Percentiles rank a stretch among this genome's conserved stretches.
Evolutionary conservation across 2,113 vertebrate genomes (phyloP).

Genomic region (Colaptes auratus): DNA sequence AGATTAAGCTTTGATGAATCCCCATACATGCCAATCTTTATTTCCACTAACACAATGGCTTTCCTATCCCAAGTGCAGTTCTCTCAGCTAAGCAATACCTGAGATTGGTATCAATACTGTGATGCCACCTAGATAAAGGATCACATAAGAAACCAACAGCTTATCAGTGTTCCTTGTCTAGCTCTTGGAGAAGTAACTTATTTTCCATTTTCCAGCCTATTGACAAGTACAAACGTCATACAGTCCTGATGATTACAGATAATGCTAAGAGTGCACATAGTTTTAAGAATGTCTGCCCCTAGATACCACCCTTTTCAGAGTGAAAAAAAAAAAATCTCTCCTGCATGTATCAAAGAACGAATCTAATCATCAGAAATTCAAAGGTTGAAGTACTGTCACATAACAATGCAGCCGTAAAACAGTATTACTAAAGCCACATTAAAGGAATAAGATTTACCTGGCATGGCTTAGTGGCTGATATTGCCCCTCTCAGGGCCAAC

Average conservation of each 20-base stretch:
- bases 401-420: neutral
- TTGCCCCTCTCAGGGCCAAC: neutral
- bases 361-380: neutral
- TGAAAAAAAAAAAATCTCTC: neutral
- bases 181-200: neutral
- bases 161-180: neutral
- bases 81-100: neutral
- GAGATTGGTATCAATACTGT: neutral
- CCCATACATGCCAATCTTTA: neutral
- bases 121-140: slow-evolving; percentile 21
- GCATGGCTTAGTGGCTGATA: neutral
- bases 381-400: neutral
- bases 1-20: neutral
- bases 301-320: neutral
- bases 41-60: neutral
- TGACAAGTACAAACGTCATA: neutral
- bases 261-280: neutral
- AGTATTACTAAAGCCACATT: neutral
- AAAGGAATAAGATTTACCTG: neutral
- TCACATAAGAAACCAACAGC: neutral
- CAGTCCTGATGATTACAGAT: neutral
- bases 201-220: neutral
- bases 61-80: neutral
- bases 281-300: neutral
- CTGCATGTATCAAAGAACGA: neutral